These are phyloP conservation scores for Cervus canadensis DNA, from an alignment of 2,113 vertebrate genomes.

Conservation along the genomic window DNA sequence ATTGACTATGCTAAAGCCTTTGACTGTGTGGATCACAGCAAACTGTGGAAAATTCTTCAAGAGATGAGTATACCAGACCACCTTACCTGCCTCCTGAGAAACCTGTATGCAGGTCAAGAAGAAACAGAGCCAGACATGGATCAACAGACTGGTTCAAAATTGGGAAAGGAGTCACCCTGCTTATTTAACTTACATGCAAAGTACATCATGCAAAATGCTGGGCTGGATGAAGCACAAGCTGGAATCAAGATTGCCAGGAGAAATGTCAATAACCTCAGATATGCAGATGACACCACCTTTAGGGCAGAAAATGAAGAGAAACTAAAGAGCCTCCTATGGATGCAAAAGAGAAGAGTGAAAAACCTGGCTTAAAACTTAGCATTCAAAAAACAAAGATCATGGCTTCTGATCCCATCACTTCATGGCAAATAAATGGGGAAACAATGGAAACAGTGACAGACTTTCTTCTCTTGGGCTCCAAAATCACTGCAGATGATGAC, in stretches of 20 bases:
- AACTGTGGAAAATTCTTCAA: background rate
- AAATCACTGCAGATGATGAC: background rate
- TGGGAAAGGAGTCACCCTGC: background rate
- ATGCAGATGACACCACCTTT: background rate
- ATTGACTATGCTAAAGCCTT: background rate
- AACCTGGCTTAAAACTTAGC: background rate
- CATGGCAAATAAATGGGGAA: background rate
- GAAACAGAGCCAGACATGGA: background rate
- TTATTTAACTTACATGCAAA: background rate
- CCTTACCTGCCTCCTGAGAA: background rate
- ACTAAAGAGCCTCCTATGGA: background rate
- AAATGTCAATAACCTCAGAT: background rate
- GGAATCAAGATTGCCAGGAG: background rate
- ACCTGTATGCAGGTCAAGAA: background rate
- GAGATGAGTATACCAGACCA: background rate
- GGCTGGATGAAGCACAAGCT: background rate
- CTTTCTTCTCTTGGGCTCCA: background rate
- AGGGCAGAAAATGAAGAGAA: background rate
- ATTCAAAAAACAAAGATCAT: background rate
- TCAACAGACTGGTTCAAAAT: background rate
- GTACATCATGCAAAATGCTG: background rate
- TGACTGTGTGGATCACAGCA: background rate
- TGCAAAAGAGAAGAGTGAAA: background rate
- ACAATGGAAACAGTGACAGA: background rate
- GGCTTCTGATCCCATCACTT: background rate